Base-by-base conservation (phyloP, 1,140 invertebrate species). In the Zaprionus capensis region DNA sequence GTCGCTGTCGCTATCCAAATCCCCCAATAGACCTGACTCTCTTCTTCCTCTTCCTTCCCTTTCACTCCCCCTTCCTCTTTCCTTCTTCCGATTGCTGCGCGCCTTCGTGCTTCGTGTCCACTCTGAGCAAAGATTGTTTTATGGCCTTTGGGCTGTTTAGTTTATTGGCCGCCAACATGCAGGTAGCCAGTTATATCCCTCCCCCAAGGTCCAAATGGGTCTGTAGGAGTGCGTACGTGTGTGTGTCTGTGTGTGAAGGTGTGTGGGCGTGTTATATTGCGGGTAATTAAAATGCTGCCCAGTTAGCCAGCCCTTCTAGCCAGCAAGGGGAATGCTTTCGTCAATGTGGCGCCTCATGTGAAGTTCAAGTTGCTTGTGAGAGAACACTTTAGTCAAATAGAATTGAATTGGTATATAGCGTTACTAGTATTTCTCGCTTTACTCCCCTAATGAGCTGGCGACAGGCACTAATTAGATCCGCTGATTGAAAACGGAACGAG, bases 111-210 rank as follows among this genome's bases (percentile, higher is more conserved):
- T 57, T 67, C 61, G 51, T 78, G 80, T 82, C 65, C 78, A 75
- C 61, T 62, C 66, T 41, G 71, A 22, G 57, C 62, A 44, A 82
- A 82, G 80, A 82, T 82, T 82, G 80, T 69, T 82, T 82, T 82
- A 82, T 80, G 76, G 76, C 80, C 81, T 76, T 71, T 44, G 51
- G 58, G 80, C 67, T 67, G 72, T 79, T 83, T 80, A 66, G 80
- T 82, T 82, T 82, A 82, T 82, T 82, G 75, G 80, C 66, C 80
- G 67, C 46, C 71, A 82, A 76, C 81, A 82, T 82, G 80, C 80
- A 82, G 80, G 80, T 82, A 74, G 46, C 46, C 46, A 20, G 58
- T 56, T 44, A 20, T 69, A 46, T 11, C 22, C 36, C 49, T 36
- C 41, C 56, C 56, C 15, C 11, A 20, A 26, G 41, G 31, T 1